Evolutionary conservation across 2,113 vertebrate genomes (phyloP).

Genomic region (Syngnathus floridae): DNA sequence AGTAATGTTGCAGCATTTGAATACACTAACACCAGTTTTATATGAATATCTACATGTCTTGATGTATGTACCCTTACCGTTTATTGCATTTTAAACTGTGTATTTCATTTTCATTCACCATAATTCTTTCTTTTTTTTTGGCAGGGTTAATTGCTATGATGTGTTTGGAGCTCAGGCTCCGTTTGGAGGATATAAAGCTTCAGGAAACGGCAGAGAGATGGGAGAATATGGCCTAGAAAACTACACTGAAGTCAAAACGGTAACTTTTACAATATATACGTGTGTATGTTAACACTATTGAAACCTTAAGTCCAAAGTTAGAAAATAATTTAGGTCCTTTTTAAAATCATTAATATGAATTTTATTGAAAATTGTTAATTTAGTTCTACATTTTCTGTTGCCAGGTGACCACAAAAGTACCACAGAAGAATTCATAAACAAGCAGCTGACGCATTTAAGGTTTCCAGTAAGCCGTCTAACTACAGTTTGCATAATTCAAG

Average conservation of each 20-base stretch:
- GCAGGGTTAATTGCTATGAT: constrained; percentile 94
- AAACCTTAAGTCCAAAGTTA: neutral
- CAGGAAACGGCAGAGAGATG: constrained; percentile 85
- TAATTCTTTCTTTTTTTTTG: neutral
- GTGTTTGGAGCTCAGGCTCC: constrained; percentile 88
- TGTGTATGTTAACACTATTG: neutral
- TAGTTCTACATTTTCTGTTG: neutral
- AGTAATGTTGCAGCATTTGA: neutral
- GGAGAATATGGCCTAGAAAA: constrained; percentile 87
- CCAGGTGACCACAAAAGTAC: constrained; percentile 84
- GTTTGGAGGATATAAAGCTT: constrained; percentile 92
- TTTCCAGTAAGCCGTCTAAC: neutral
- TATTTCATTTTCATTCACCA: neutral
- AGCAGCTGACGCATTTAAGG: neutral
- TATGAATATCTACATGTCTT: neutral
- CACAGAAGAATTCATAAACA: constrained; percentile 84
- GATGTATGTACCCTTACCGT: no score
- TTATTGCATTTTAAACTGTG: neutral
- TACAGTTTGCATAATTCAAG: neutral
- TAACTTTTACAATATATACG: constrained; percentile 48
- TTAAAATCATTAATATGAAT: neutral
- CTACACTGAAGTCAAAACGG: constrained; percentile 92
- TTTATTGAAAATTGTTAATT: neutral
- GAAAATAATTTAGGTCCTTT: neutral
- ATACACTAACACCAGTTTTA: neutral